A percentile compares a stretch with the other conserved stretches of the same genome.
Evolutionary conservation across 2,113 vertebrate genomes (phyloP).

Genomic region (Halcyon senegalensis): DNA sequence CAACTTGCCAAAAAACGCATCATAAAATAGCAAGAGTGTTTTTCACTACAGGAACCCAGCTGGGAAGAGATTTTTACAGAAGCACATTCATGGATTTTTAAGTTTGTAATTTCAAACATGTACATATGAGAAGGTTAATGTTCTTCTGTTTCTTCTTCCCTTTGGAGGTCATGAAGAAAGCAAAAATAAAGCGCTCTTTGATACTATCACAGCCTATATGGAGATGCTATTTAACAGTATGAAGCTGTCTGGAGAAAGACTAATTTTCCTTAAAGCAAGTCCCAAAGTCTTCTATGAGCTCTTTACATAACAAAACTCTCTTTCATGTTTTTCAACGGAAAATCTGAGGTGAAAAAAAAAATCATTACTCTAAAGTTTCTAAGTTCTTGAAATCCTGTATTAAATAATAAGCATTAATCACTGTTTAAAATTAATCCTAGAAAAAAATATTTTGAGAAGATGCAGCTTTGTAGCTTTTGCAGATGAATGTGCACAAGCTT

Average conservation of each 20-base stretch:
- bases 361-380: neutral
- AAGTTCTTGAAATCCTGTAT: neutral
- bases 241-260: neutral
- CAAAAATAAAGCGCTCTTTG: conserved; percentile 40
- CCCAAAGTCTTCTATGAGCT: neutral
- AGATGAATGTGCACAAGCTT: neutral
- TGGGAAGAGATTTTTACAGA: conserved; percentile 22
- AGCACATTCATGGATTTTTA: neutral
- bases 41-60: neutral
- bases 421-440: neutral
- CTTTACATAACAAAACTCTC: neutral
- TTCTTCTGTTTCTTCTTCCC: neutral
- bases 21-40: neutral
- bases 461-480: neutral
- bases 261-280: conserved; percentile 9
- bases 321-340: neutral
- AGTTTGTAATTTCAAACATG: neutral
- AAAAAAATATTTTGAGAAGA: neutral
- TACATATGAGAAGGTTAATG: conserved; percentile 26
- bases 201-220: neutral
- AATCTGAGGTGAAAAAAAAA: neutral
- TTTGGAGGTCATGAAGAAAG: neutral
- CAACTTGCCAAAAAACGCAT: neutral
- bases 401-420: conserved; percentile 19
- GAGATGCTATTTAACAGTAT: neutral